Conservation (phyloP, 2,797 vertebrate genomes). For the Bovichtus variegatus region DNA sequence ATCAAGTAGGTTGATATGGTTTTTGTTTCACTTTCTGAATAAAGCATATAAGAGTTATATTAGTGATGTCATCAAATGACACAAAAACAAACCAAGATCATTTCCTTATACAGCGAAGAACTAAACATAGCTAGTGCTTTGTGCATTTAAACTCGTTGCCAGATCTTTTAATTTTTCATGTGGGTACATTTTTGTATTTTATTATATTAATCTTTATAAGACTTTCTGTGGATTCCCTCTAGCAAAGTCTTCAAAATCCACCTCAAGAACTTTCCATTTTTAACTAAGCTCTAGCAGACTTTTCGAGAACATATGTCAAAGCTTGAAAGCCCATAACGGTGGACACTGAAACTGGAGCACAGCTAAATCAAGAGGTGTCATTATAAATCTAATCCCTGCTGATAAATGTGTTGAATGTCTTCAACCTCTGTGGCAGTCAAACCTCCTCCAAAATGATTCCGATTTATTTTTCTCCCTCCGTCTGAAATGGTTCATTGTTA, state of each 20-base stretch:
- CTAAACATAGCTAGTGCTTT: not conserved
- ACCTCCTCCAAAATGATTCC: constrained; percentile 3
- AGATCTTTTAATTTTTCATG: not conserved
- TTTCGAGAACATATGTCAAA: not conserved
- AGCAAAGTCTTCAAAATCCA: constrained; percentile 13
- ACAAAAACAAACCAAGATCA: constrained; percentile 3
- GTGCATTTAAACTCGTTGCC: constrained; percentile 29
- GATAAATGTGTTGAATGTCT: constrained; percentile 19
- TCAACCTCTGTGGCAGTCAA: constrained; percentile 19
- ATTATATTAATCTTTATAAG: constrained; percentile 22
- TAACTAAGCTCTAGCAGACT: not conserved
- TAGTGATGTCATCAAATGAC: constrained; percentile 5
- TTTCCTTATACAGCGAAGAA: constrained; percentile 22
- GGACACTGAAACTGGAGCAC: constrained; percentile 37
- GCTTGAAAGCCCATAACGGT: not conserved
- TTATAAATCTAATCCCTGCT: constrained; percentile 38
- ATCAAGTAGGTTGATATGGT: not conserved
- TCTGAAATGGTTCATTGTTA: constrained; percentile 32
- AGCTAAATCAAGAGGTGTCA: constrained; percentile 28
- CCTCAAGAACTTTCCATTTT: not conserved
- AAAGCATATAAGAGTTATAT: constrained; percentile 7
- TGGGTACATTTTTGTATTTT: not conserved
- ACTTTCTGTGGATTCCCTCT: constrained; percentile 8
- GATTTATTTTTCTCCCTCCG: constrained; percentile 7
- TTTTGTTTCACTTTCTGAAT: constrained; percentile 6